phyloP scores from a whole-genome alignment of 2,888 invertebrate species.

The Tricholauxania praeusta region DNA sequence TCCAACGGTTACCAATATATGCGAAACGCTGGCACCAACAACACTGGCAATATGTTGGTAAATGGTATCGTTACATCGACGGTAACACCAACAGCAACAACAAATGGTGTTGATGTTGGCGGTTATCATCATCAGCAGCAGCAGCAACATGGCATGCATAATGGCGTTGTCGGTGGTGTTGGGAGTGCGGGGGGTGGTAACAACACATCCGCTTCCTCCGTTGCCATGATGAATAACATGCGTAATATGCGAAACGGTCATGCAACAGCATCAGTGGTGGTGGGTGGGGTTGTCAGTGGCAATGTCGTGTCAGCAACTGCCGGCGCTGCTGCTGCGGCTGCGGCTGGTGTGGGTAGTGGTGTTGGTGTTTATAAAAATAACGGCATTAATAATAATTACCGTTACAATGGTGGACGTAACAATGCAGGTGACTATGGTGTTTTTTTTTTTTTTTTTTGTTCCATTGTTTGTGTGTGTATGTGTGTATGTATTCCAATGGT shows the following conservation, averaged over 20 bases:
- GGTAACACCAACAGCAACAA: constrained; percentile 25
- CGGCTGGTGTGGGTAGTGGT: constrained; percentile 37
- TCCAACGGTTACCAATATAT: constrained; percentile 44
- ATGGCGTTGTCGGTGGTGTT: constrained; percentile 30
- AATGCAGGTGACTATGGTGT: constrained; percentile 54
- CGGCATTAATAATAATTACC: constrained; percentile 67
- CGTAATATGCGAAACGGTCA: constrained; percentile 56
- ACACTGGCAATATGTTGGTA: constrained; percentile 22
- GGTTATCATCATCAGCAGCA: constrained; percentile 24
- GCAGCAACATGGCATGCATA: constrained; percentile 24
- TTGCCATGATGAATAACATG: constrained; percentile 49
- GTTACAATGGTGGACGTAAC: constrained; percentile 61
- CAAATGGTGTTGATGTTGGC: constrained; percentile 1
- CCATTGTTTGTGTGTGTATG: constrained; percentile 5
- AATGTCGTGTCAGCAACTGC: no score
- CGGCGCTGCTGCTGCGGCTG: constrained; percentile 41
- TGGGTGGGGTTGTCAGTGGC: constrained; percentile 39
- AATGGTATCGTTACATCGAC: constrained; percentile 15
- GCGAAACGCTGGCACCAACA: constrained; percentile 38
- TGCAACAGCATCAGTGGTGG: constrained; percentile 41
- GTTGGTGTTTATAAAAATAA: constrained; percentile 59
- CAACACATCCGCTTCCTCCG: constrained; percentile 41
- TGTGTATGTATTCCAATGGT: neutral
- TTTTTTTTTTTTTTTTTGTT: constrained; percentile 24
- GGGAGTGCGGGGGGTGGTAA: constrained; percentile 35